Percentiles rank a stretch among this genome's conserved stretches.
These are phyloP conservation scores for Tringa solitaria DNA, from an alignment of 2,113 vertebrate species.

Conservation along the genomic window DNA sequence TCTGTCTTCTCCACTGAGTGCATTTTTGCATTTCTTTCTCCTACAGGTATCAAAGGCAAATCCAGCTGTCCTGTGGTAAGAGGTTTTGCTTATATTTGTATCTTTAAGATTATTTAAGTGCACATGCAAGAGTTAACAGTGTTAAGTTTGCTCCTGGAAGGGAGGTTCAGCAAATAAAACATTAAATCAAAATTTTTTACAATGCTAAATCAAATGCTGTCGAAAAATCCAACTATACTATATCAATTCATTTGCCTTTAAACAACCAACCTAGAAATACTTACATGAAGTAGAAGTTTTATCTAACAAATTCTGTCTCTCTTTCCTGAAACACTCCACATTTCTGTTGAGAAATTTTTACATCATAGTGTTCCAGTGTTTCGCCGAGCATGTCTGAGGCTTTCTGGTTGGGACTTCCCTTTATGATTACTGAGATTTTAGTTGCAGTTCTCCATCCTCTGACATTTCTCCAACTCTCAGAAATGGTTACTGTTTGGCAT, in stretches of 20 bases:
- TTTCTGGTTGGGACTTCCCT: not conserved
- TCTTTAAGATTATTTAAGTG: not conserved
- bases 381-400: rapidly evolving
- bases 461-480: not conserved
- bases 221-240: not conserved
- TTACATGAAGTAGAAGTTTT: not conserved
- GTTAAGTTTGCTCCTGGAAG: not conserved
- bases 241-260: not conserved
- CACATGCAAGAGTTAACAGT: not conserved
- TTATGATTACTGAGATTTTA: not conserved
- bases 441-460: not conserved
- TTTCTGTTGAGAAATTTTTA: not conserved
- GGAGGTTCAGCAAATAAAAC: not conserved
- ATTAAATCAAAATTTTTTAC: not conserved
- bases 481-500: not conserved
- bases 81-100: not conserved
- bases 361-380: not conserved
- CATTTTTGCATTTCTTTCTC: not conserved
- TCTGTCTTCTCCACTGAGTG: not conserved
- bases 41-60: not conserved
- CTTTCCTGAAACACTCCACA: not conserved
- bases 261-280: not conserved
- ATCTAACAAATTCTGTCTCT: not conserved
- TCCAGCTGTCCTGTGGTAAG: not conserved
- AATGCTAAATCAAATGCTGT: not conserved